phyloP scores from a whole-genome alignment of 92 coral and sea anemone species.

The Zoanthus solanderi region DNA sequence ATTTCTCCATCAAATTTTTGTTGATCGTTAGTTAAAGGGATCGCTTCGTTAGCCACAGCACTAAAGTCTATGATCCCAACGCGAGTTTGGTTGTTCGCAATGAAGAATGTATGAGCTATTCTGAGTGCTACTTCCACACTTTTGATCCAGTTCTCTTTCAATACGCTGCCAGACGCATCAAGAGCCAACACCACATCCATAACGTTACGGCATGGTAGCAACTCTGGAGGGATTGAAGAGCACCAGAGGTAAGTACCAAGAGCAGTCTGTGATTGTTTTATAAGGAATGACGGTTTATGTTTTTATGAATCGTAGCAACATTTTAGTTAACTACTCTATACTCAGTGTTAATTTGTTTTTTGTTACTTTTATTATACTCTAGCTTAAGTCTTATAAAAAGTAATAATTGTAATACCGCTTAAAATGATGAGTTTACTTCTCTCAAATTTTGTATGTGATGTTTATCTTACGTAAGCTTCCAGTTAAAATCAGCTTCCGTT shows the following conservation, averaged over 20 bases:
- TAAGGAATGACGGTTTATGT: too few species aligned
- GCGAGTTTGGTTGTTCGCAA: conserved; percentile 54
- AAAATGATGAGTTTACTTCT: too few species aligned
- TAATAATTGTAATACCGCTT: too few species aligned
- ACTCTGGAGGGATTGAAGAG: background rate
- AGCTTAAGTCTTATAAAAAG: too few species aligned
- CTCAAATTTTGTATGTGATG: too few species aligned
- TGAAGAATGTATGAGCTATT: conserved; percentile 47
- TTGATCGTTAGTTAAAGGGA: conserved; percentile 58
- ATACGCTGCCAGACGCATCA: conserved; percentile 85
- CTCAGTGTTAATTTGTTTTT: too few species aligned
- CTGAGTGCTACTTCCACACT: conserved; percentile 63
- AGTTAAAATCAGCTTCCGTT: too few species aligned
- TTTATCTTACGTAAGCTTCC: too few species aligned
- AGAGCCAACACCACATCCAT: conserved; percentile 68
- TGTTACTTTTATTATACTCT: too few species aligned
- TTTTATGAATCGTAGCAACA: too few species aligned
- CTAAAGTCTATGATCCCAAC: conserved; percentile 80
- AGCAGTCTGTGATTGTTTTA: background rate
- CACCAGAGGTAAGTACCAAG: background rate
- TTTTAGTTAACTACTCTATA: too few species aligned
- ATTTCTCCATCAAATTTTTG: conserved; percentile 22
- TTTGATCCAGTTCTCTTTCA: conserved; percentile 68
- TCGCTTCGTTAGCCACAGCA: conserved; percentile 67
- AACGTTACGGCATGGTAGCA: conserved; percentile 42